Evolutionary conservation across 2,797 vertebrate species (phyloP).

Genomic region (Argentina silus): DNA sequence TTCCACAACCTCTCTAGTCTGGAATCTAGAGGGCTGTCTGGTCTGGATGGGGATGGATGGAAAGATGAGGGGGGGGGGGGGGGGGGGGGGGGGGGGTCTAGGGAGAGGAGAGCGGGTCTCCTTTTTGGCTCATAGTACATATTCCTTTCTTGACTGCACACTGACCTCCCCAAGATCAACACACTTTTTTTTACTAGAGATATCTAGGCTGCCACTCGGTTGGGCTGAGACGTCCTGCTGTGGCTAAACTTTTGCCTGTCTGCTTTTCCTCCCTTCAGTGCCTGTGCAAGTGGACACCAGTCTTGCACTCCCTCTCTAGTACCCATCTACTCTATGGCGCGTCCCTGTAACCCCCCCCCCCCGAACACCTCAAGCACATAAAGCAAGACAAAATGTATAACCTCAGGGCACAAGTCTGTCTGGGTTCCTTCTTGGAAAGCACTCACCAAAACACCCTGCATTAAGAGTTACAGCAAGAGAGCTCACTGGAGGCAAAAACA

Average conservation of each 20-base stretch:
- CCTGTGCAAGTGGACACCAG: slow-evolving; percentile 29
- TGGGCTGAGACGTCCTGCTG: slow-evolving; percentile 39
- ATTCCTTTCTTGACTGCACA: slow-evolving; percentile 44
- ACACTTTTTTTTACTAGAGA: slow-evolving; percentile 41
- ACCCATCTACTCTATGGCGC: slow-evolving; percentile 28
- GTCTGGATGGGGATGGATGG: slow-evolving; percentile 12
- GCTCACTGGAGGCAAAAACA: not conserved
- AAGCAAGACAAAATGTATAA: slow-evolving; percentile 44
- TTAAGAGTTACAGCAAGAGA: not conserved
- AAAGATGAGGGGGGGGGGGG: not conserved
- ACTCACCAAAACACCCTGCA: not conserved
- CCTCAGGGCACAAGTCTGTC: slow-evolving; percentile 8
- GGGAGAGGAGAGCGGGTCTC: slow-evolving; percentile 3
- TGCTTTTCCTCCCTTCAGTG: slow-evolving; percentile 21
- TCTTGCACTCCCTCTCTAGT: slow-evolving; percentile 7
- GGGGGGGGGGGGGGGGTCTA: not conserved
- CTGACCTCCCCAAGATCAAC: slow-evolving; percentile 65
- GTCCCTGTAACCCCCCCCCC: slow-evolving; percentile 39
- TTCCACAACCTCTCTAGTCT: slow-evolving; percentile 7
- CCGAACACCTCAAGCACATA: slow-evolving; percentile 52
- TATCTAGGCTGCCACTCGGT: slow-evolving; percentile 42
- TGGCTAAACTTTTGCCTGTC: slow-evolving; percentile 62
- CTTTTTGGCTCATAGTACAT: slow-evolving; percentile 42
- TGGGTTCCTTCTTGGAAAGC: slow-evolving; percentile 13
- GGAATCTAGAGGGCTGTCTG: slow-evolving; percentile 5